Evolutionary conservation across 2,888 invertebrate species (phyloP).

Genomic region (Disparrhopalites patrizii): DNA sequence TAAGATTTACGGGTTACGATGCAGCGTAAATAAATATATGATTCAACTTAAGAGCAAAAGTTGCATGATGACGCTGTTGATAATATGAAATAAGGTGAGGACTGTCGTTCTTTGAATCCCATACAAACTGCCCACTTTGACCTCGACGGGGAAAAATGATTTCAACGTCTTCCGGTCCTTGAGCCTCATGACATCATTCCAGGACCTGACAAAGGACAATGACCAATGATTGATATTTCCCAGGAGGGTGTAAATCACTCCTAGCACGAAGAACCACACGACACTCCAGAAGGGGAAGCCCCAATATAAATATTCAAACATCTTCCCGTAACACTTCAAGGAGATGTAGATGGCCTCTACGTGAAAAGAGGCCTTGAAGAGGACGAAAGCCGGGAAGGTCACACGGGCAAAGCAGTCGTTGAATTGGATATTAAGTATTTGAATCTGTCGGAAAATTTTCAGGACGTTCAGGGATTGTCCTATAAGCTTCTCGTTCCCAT

Average conservation of each 20-base stretch:
- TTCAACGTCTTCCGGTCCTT: not conserved
- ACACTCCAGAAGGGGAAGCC: not conserved
- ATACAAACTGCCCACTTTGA: slow-evolving; percentile 1
- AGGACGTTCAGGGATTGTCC: not conserved
- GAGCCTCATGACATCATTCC: not conserved
- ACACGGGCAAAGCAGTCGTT: not conserved
- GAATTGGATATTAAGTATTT: not conserved
- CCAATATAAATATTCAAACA: not conserved
- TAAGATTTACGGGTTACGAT: no score
- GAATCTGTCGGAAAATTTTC: not conserved
- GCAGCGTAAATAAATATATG: no score
- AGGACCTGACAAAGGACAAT: slow-evolving; percentile 4
- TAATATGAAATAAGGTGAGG: not conserved
- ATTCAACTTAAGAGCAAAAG: not conserved
- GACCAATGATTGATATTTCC: slow-evolving; percentile 5
- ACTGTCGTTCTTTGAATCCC: not conserved
- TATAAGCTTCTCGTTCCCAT: not conserved
- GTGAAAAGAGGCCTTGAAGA: not conserved
- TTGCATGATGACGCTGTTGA: not conserved
- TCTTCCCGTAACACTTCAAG: not conserved
- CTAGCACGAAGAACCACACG: not conserved
- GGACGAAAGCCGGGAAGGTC: not conserved
- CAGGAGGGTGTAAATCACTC: not conserved
- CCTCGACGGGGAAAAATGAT: not conserved
- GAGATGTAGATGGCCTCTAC: not conserved